Evolutionary conservation across 2,797 vertebrate genomes (phyloP), one percentile per base, ranked within the genome.

Genomic region (Atherinosoma microstoma): DNA sequence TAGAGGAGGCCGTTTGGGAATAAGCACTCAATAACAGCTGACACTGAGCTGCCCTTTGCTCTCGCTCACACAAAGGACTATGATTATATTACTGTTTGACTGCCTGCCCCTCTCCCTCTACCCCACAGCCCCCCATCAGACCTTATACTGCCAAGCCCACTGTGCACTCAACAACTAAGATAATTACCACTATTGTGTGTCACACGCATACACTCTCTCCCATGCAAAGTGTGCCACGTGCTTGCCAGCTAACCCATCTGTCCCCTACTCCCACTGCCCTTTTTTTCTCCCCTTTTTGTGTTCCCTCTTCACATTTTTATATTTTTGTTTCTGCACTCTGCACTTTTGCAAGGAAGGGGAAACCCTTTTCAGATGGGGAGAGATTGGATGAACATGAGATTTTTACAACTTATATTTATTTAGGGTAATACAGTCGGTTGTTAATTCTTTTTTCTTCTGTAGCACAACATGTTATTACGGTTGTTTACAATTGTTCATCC

Each of bases 41-140:
- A 95, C 93, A 95, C 91, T 87, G 91, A 92, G 91, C 90, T 93
- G 93, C 93, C 93, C 94, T 93, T 91, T 93, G 92, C 92, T 94
- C 91, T 91, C 66, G 70, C 90, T 89, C 90, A 93, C 91, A 95
- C 93, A 95, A 95, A 94, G 93, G 90, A 89, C 91, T 92, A 91
- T 94, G 94, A 94, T 95, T 95, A 94, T 94, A 95, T 94, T 94
- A 94, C 93, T 94, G 91, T 94, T 92, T 94, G 94, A 94, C 93
- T 93, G 90, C 80, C 86, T 90, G 85, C 80, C 76, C 84, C 78
- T 87, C 75, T 76, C 58, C 72, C 85, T 24, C 49, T 79, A 5
- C 71, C 82, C 35, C 67, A 24, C 59, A 67, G 58, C 47, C 82
- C 76, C 74, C 69, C 73, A 75, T 84, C 85, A 79, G 86, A 88